phyloP scores from a whole-genome alignment of 2,888 invertebrate species.

The Epiblema foenella region DNA sequence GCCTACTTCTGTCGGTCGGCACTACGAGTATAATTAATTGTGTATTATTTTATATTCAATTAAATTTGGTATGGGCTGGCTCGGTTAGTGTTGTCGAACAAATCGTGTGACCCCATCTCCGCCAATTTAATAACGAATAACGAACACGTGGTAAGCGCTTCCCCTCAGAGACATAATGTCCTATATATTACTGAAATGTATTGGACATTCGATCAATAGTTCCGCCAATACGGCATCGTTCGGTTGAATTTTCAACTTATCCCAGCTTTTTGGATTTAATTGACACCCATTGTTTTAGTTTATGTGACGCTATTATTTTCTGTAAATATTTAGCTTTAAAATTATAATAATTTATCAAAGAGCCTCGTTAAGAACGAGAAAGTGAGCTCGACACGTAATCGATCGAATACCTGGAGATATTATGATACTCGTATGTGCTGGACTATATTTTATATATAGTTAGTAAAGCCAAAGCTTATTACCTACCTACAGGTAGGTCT shows the following conservation, averaged over 20 bases:
- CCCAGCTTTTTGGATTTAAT: conserved; percentile 29
- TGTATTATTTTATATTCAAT: conserved; percentile 41
- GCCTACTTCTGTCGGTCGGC: conserved; percentile 37
- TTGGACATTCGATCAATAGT: conserved; percentile 7
- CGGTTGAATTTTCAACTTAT: conserved; percentile 25
- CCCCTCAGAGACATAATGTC: conserved; percentile 49
- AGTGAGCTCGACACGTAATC: neutral
- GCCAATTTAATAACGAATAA: conserved; percentile 51
- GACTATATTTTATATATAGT: neutral
- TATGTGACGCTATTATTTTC: conserved; percentile 16
- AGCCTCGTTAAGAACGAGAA: neutral
- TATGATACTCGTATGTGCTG: too few species aligned
- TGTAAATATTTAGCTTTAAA: neutral
- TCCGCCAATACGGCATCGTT: conserved; percentile 53
- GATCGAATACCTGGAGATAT: too few species aligned
- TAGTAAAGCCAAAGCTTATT: neutral
- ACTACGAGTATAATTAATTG: conserved; percentile 24
- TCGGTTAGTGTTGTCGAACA: conserved; percentile 57
- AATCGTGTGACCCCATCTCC: conserved; percentile 78
- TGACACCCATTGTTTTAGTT: conserved; percentile 26
- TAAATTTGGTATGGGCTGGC: conserved; percentile 42
- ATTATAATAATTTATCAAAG: neutral
- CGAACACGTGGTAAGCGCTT: conserved; percentile 45
- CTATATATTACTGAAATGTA: neutral
- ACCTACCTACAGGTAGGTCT: neutral